Evolutionary conservation across 1,140 invertebrate species (phyloP), one percentile per base, ranked within the genome.

Genomic region (Listronotus bonariensis): DNA sequence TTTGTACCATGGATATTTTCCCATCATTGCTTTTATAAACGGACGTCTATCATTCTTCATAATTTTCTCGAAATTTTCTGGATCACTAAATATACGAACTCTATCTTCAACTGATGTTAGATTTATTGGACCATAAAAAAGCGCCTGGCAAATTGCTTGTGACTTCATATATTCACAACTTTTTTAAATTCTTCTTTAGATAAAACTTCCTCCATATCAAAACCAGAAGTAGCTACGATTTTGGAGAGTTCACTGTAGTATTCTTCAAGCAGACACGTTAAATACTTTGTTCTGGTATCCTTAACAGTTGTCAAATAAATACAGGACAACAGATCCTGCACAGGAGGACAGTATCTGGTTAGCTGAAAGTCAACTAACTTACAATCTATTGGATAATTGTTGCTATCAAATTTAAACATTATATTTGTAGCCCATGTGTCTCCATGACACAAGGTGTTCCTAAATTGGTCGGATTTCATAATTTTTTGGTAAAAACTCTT

Each of bases 381-480:
- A 20, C 79, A 79, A 20, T 78, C 76, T 0, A 61, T 68, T 0
- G 79, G 77, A 7, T 58, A 46, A 0, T 69, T 68, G 17, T 70
- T 69, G 1, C 80, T 73, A 34, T 68, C 59, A 65, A 74, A 58
- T 70, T 78, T 77, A 38, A 81, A 77, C 71, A 82, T 74, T 6
- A 82, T 72, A 67, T 82, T 82, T 60, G 79, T 81, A 0, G 77
- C 69, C 79, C 79, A 81, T 31, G 81, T 36, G 61, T 81, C 80
- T 9, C 80, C 79, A 56, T 81, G 80, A 36, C 73, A 78, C 32
- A 81, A 65, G 7, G 79, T 76, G 56, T 78, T 80, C 26, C 67
- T 48, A 41, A 57, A 71, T 31, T 26, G 65, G 14, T 67, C 53
- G 3, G 75, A 63, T 15, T 59, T 66, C 45, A 68, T 69, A 7